phyloP scores from a whole-genome alignment of 1,140 invertebrate genomes.

The Armadillidium nasatum region DNA sequence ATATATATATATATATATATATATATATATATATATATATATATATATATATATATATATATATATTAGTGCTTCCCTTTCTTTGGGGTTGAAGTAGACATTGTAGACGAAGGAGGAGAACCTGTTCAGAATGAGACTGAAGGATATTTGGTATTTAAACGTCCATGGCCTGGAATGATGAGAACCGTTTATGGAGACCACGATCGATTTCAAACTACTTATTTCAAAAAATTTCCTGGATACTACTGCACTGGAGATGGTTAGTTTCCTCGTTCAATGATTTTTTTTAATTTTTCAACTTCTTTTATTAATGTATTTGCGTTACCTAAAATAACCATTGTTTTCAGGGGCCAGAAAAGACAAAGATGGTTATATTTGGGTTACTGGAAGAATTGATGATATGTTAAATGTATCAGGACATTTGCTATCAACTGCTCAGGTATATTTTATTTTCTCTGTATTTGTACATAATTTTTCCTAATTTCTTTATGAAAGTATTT shows the following conservation, averaged over 20 bases:
- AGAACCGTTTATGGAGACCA: conserved; percentile 87
- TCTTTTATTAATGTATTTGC: no score
- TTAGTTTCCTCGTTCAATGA: conserved; percentile 50
- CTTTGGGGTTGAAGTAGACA: conserved; percentile 84
- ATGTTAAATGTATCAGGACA: conserved; percentile 98
- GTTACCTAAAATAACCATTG: not conserved
- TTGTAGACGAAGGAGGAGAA: conserved; percentile 82
- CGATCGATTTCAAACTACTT: conserved; percentile 85
- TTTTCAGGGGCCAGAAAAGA: conserved; percentile 40
- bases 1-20: conserved; percentile 17
- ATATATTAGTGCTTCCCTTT: conserved; percentile 67
- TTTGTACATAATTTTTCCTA: not conserved
- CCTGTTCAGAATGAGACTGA: conserved; percentile 83
- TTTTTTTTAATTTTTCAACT: no score
- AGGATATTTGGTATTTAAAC: conserved; percentile 87
- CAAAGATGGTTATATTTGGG: conserved; percentile 88
- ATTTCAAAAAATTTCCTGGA: conserved; percentile 92
- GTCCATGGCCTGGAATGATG: conserved; percentile 97
- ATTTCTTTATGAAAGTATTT: no score
- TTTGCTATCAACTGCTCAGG: conserved; percentile 90
- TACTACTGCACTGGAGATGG: conserved; percentile 97
- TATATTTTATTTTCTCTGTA: conserved; percentile 45
- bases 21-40: conserved; percentile 12
- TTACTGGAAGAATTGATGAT: conserved; percentile 94
- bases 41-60: conserved; percentile 16